Base-by-base conservation (phyloP, 2,113 vertebrate genomes). In the Nesoenas mayeri region DNA sequence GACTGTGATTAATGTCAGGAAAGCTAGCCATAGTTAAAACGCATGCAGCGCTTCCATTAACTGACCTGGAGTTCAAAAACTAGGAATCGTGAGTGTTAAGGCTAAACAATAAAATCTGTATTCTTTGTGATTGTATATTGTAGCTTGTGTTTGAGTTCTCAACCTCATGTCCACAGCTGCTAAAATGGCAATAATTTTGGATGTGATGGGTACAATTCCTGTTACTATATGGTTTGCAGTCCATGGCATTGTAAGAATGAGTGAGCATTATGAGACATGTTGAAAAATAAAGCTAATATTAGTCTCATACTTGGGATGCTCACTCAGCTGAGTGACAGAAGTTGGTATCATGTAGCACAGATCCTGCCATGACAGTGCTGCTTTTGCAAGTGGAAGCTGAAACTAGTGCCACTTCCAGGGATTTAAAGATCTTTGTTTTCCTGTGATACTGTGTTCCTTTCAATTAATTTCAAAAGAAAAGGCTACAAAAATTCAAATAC, bases 401-500 rank as follows among this genome's bases (percentile, higher is more conserved):
- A 85, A 71, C 32, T 66, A 38, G 51, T 19, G 12, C 17, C 12
- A 5, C 15, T 66, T 65, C 32, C 29, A 40, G 32, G 8, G 48
- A 11, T 73, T 70, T 87, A 82, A 64, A 69, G 48, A 47, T 32
- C 14, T 29, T 54, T 57, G 50, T 53, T 53, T 53, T 53, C 50
- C 40, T 7, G 4, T 82, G 60, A 28, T 85, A 29, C 29, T 79
- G 2, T 91, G 75, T 50, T 85, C 34, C 34, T 88, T 83, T 62
- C 56, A n/a, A 47, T 85, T 50, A 65, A 67, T 93, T 94, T 91
- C 72, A 90, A 86, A 93, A 85, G 88, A 83, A 50, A 82, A 51
- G 48, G 50, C 79, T 66, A 32, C 54, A 91, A 40, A 89, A 89
- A 69, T 31, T 79, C 9, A n/a, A 94, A 91, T 56, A 24, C 26